phyloP scores from a whole-genome alignment of 2,888 invertebrate species.

The Cordilura impudica region DNA sequence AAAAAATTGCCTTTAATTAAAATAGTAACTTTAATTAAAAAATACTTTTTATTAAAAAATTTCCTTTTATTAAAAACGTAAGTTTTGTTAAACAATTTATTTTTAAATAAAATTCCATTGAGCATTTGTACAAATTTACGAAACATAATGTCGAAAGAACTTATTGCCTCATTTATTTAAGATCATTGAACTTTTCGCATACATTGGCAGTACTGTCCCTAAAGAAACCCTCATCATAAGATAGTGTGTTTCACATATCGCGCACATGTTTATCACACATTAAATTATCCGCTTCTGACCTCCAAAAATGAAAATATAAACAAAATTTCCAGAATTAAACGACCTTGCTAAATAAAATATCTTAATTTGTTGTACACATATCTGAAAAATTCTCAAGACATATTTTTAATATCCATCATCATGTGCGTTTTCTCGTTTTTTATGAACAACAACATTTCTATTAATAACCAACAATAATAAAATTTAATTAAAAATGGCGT shows the following conservation, averaged over 20 bases:
- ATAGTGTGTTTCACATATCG: neutral
- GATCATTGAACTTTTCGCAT: neutral
- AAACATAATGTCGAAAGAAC: too few species aligned
- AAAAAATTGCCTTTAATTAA: too few species aligned
- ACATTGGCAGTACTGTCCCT: too few species aligned
- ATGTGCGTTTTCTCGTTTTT: neutral
- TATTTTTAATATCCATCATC: too few species aligned
- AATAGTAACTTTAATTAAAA: too few species aligned
- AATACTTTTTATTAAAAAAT: too few species aligned
- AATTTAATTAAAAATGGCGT: neutral
- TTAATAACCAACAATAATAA: conserved; percentile 2
- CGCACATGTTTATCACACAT: neutral
- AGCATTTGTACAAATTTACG: too few species aligned
- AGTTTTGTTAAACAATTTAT: too few species aligned
- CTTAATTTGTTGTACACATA: conserved; percentile 1
- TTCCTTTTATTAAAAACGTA: too few species aligned
- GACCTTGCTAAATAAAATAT: conserved; percentile 69
- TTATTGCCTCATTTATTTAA: neutral
- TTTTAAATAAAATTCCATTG: too few species aligned
- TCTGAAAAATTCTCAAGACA: neutral
- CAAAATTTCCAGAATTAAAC: conserved; percentile 64
- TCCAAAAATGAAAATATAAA: conserved; percentile 31
- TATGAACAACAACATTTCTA: conserved; percentile 4
- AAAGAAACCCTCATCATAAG: neutral
- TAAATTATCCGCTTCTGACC: conserved; percentile 40